A percentile compares a stretch with the other conserved stretches of the same genome.
Evolutionary conservation across 2,113 vertebrate genomes (phyloP).

Genomic region (Dendropsophus ebraccatus): DNA sequence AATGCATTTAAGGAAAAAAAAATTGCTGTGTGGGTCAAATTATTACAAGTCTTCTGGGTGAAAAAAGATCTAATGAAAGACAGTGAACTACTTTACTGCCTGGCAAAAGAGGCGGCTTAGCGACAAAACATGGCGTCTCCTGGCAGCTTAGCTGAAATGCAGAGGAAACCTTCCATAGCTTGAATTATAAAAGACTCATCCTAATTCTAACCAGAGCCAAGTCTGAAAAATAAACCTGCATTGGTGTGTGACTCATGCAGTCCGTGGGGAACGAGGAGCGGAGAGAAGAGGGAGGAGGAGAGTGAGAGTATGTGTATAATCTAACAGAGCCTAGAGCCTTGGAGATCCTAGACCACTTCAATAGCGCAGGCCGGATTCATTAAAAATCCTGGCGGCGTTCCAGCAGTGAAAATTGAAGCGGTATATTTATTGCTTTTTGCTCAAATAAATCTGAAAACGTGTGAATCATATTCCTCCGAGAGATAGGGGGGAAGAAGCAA

Average conservation of each 20-base stretch:
- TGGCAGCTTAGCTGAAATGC: conserved; percentile 62
- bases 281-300: conserved; percentile 52
- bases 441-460: conserved; percentile 98
- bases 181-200: conserved; percentile 72
- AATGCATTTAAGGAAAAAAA: conserved; percentile 16
- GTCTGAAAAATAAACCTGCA: conserved; percentile 74
- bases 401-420: conserved; percentile 97
- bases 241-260: conserved; percentile 70
- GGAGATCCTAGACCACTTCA: conserved; percentile 82
- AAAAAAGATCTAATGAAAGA: conserved; percentile 56
- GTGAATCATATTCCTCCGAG: conserved; percentile 96
- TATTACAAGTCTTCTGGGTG: background rate
- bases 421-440: conserved; percentile 96
- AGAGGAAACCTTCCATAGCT: conserved; percentile 66
- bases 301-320: conserved; percentile 68
- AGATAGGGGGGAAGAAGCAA: conserved; percentile 73
- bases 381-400: conserved; percentile 95
- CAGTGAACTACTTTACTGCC: conserved; percentile 62
- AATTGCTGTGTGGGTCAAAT: conserved; percentile 36
- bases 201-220: conserved; percentile 76
- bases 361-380: conserved; percentile 96
- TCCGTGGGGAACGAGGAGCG: conserved; percentile 70
- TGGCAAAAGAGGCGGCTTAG: conserved; percentile 53
- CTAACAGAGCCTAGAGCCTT: conserved; percentile 78
- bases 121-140: conserved; percentile 65